Evolutionary conservation across 2,113 vertebrate genomes (phyloP), one percentile per base, ranked within the genome.

Genomic region (Passer montanus): DNA sequence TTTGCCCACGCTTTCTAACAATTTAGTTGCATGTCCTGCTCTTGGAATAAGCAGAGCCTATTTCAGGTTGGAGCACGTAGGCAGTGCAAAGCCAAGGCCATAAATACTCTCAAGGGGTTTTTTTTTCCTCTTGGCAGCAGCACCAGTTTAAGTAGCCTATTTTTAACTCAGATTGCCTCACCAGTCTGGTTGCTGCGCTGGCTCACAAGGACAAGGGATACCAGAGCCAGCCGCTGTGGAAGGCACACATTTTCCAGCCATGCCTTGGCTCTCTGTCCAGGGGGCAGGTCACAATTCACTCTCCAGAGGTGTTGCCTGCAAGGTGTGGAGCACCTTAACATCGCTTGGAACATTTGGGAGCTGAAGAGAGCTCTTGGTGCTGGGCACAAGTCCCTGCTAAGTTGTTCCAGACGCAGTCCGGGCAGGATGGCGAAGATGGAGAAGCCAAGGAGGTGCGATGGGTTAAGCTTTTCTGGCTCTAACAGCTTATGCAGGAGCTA

Each of bases 71-170:
- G 73, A 93, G 94, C 87, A 96, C 60, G 94, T 97, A 94, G 80
- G 93, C 96, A 89, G 69, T 59, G 89, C 83, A 94, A 95, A 95
- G 91, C 84, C 4, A 27, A 89, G 52, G 73, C 81, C 37, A 22
- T 92, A 97, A 95, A 96, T 97, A 95, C 84, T 89, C 5, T 0
- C 1, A 10, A 72, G 88, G 46, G 26, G 2, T 56, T 7, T 83
- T 92, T 91, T 67, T 69, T 58, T 53, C 1, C 56, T 49, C 68
- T 90, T 93, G 86, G 91, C 96, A 94, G 92, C 89, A 89, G 68
- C 55, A 74, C 35, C 52, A 50, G 80, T 97, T 88, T 95, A 97
- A 96, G 96, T 87, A 96, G 89, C 84, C 80, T 97, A 96, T 97
- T 95, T 97, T 95, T 97, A 96, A 67, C 93, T 78, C 80, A 30